phyloP scores from a whole-genome alignment of 92 coral and sea anemone genomes.

The Porites rus region DNA sequence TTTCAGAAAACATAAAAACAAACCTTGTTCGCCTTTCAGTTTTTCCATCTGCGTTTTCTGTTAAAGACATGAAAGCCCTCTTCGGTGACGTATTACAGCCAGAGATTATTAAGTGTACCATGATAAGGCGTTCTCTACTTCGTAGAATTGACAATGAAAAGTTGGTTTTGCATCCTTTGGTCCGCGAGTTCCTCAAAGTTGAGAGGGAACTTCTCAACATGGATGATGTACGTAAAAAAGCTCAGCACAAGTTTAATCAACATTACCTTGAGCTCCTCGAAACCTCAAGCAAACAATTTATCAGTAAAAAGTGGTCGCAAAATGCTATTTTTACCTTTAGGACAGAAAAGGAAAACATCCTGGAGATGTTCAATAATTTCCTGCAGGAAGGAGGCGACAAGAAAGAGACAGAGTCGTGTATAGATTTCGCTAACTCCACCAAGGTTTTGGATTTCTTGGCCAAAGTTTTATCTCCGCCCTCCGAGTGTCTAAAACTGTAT shows the following conservation, averaged over 20 bases:
- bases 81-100: neutral
- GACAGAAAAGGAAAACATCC: conserved; percentile 2
- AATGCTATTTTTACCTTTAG: neutral
- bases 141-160: neutral
- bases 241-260: neutral
- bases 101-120: neutral
- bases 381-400: neutral
- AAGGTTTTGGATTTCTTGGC: conserved; percentile 4
- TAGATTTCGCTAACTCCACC: conserved; percentile 2
- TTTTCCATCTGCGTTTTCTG: conserved; percentile 13
- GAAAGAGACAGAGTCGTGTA: neutral
- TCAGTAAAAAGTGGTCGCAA: neutral
- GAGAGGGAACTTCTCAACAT: neutral
- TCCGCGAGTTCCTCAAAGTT: conserved; percentile 14
- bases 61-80: neutral
- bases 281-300: neutral
- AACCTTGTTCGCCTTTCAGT: conserved; percentile 11
- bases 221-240: neutral
- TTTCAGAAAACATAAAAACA: neutral
- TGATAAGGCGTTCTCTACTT: conserved; percentile 3
- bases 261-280: neutral
- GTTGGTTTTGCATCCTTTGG: conserved; percentile 4
- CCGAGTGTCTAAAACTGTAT: neutral
- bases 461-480: conserved; percentile 14
- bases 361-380: conserved; percentile 4